Percentiles rank a stretch among this genome's conserved stretches.
Conservation (phyloP, 2,113 vertebrate species). For the Calyptommatus sinebrachiatus region DNA sequence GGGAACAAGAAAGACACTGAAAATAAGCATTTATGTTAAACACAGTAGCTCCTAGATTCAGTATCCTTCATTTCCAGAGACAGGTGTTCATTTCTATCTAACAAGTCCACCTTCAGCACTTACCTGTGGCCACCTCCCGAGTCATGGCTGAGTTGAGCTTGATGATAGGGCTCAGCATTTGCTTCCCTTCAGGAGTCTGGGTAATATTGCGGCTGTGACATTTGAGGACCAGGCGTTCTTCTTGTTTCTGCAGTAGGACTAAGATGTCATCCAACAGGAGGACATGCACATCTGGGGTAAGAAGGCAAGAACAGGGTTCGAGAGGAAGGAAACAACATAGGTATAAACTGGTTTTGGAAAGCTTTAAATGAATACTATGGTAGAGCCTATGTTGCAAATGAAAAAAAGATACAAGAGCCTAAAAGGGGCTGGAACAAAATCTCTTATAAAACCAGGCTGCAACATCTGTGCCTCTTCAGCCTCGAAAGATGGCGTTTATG, state of each 20-base stretch:
- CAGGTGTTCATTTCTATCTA: rapidly evolving
- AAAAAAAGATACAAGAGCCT: too few relatives aligned
- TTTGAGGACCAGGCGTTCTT: constrained; percentile 86
- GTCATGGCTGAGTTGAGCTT: constrained; percentile 84
- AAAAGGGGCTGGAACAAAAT: too few relatives aligned
- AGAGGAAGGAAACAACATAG: too few relatives aligned
- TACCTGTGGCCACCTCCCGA: constrained; percentile 88
- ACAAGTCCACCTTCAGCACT: not conserved
- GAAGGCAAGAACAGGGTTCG: rapidly evolving
- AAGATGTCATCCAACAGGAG: constrained; percentile 85
- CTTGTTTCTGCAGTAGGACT: constrained; percentile 86
- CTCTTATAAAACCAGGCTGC: too few relatives aligned
- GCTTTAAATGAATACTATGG: rapidly evolving
- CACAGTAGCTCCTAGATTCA: too few relatives aligned
- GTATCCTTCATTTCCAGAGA: too few relatives aligned
- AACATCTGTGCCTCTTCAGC: too few relatives aligned
- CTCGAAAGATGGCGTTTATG: too few relatives aligned
- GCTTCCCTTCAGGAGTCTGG: constrained; percentile 80
- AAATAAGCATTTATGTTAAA: too few relatives aligned
- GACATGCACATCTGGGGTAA: constrained; percentile 82
- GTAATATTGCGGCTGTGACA: constrained; percentile 85
- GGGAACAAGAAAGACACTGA: too few relatives aligned
- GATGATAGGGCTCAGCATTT: constrained; percentile 88
- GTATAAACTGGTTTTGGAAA: too few relatives aligned
- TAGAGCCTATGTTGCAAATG: too few relatives aligned